Conservation (phyloP, 2,797 vertebrate species). For the Arctocebus calabarensis region DNA sequence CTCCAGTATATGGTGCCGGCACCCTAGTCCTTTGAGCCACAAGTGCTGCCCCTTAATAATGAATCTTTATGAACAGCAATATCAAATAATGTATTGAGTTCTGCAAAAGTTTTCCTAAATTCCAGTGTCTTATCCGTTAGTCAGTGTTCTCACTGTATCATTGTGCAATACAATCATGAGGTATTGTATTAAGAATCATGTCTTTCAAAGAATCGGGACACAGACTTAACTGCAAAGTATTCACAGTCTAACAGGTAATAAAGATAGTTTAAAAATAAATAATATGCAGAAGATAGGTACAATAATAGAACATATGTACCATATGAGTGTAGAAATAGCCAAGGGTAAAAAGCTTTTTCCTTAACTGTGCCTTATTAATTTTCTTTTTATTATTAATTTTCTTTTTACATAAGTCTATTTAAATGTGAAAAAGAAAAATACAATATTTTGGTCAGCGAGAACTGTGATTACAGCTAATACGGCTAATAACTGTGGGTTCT, state of each 20-base stretch:
- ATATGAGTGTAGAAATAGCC: neutral
- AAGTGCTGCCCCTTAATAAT: no score
- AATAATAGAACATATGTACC: neutral
- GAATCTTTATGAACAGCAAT: neutral
- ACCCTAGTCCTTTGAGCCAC: no score
- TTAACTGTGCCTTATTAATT: neutral
- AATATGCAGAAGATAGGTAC: neutral
- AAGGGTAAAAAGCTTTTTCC: neutral
- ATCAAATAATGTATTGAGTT: neutral
- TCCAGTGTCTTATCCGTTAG: neutral
- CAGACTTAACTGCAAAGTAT: neutral
- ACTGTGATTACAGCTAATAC: neutral
- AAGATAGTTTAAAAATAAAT: neutral
- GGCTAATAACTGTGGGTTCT: slow-evolving; percentile 21
- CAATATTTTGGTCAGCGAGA: neutral
- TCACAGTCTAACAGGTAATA: neutral
- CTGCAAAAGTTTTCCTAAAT: neutral
- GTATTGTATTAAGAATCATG: neutral
- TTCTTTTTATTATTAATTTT: neutral
- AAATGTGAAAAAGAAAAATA: slow-evolving; percentile 27
- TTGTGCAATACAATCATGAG: neutral
- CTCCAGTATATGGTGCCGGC: no score
- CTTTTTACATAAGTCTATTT: slow-evolving; percentile 40
- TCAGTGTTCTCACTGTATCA: neutral
- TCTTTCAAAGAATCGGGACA: slow-evolving; percentile 2